Evolutionary conservation across 2,888 invertebrate species (phyloP), one percentile per base, ranked within the genome.

Genomic region (Spialia ferax): DNA sequence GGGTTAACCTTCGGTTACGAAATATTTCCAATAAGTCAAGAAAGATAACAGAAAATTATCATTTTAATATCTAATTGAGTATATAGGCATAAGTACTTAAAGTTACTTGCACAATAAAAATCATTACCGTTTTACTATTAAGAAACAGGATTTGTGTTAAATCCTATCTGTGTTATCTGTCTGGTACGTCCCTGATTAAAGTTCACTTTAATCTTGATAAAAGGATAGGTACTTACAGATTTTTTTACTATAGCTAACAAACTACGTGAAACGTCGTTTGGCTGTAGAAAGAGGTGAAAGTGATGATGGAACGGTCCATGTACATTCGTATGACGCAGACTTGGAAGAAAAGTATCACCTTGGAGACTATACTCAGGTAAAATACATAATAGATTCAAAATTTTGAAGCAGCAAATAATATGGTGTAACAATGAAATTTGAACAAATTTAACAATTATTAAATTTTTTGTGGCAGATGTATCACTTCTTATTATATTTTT

Each of bases 271-370:
- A 68, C 78, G 84, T 8, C 66, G 82, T 1, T 72, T 85, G 45
- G 85, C 86, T 0, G 79, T 87, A 0, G 89, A 91, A 71, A 73
- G 75, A 5, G 88, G 87, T 0, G 78, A 80, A 60, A 87, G 87
- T 66, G 74, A 79, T 8, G 89, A 91, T 67, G 91, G 91, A 0
- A 86, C 82, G 0, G 78, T 79, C 11, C 87, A 89, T 35, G 80
- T 90, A 2, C 86, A 88, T 69, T 75, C 82, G 48, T 79, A 85
- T 65, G 89, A 91, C 57, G 78, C 74, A 11, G 75, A 76, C 2
- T 89, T 96, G 85, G 96, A 96, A 74, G 84, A 90, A 66, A 91
- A 93, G 55, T 95, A 95, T 79, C 79, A 85, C 63, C 84, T 96
- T 6, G 94, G 94, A 13, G 83, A 88, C 67, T 86, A 94, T 73